phyloP scores from a whole-genome alignment of 1,140 invertebrate genomes.

The Oedothorax gibbosus region DNA sequence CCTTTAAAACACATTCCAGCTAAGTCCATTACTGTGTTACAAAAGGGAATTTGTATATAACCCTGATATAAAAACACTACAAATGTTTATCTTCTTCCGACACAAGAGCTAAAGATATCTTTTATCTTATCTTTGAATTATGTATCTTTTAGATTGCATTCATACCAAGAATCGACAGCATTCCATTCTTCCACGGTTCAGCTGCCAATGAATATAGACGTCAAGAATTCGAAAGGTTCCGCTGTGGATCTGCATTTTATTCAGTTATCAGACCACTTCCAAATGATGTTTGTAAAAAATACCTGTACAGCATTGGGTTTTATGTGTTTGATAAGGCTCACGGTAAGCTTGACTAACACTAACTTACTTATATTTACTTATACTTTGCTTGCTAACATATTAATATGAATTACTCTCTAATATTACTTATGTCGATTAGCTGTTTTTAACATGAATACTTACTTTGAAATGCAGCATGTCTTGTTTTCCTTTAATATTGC shows the following conservation, averaged over 20 bases:
- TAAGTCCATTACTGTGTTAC: too few relatives aligned
- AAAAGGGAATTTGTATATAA: too few relatives aligned
- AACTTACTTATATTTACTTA: conserved; percentile 16
- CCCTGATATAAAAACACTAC: too few relatives aligned
- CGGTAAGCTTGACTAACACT: conserved; percentile 66
- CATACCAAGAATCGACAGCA: conserved; percentile 83
- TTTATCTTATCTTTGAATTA: conserved; percentile 13
- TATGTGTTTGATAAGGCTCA: conserved; percentile 83
- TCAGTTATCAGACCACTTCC: conserved; percentile 73
- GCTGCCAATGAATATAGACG: conserved; percentile 73
- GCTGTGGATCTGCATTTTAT: conserved; percentile 82
- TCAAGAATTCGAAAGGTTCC: conserved; percentile 83
- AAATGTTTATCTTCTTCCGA: too few relatives aligned
- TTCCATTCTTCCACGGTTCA: conserved; percentile 83
- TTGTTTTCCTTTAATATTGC: conserved; percentile 11
- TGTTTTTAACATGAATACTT: background rate
- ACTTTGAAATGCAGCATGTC: conserved; percentile 50
- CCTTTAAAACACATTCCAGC: too few relatives aligned
- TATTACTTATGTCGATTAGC: conserved; percentile 5
- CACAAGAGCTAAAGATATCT: too few relatives aligned
- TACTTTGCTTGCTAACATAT: conserved; percentile 16
- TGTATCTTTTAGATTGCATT: conserved; percentile 76
- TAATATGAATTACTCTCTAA: conserved; percentile 8
- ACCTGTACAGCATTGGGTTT: conserved; percentile 83
- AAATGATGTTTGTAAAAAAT: conserved; percentile 81